A percentile compares a stretch with the other conserved stretches of the same genome.
Conservation (phyloP, 2,888 invertebrate genomes). For the Noctua fimbriata region DNA sequence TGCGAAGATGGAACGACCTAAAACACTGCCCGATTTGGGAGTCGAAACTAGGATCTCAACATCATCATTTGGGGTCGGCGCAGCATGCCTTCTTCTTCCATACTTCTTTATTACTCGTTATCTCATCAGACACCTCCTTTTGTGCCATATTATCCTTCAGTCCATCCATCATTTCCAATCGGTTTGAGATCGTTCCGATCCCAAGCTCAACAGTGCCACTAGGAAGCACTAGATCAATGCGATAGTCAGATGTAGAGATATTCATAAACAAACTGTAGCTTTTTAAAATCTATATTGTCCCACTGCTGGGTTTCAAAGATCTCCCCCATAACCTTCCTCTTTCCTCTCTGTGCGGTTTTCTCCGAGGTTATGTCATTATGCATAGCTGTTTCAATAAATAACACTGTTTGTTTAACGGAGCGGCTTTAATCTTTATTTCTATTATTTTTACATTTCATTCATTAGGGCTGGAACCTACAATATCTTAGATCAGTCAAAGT, state of each 20-base stretch:
- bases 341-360: neutral
- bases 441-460: neutral
- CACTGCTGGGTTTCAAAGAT: neutral
- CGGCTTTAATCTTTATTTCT: neutral
- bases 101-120: too few species aligned
- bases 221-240: too few species aligned
- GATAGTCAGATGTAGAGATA: neutral
- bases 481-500: neutral
- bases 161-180: too few species aligned
- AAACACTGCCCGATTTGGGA: neutral
- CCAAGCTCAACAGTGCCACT: too few species aligned
- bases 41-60: neutral
- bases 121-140: too few species aligned
- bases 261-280: neutral
- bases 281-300: neutral
- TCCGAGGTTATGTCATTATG: neutral
- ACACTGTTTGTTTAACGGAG: neutral
- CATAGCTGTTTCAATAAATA: neutral
- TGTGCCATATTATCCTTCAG: too few species aligned
- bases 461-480: neutral
- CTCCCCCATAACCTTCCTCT: neutral
- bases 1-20: neutral
- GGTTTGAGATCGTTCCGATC: too few species aligned
- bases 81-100: too few species aligned
- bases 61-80: too few species aligned